phyloP scores from a whole-genome alignment of 2,888 invertebrate genomes.

The Incurvaria masculella region DNA sequence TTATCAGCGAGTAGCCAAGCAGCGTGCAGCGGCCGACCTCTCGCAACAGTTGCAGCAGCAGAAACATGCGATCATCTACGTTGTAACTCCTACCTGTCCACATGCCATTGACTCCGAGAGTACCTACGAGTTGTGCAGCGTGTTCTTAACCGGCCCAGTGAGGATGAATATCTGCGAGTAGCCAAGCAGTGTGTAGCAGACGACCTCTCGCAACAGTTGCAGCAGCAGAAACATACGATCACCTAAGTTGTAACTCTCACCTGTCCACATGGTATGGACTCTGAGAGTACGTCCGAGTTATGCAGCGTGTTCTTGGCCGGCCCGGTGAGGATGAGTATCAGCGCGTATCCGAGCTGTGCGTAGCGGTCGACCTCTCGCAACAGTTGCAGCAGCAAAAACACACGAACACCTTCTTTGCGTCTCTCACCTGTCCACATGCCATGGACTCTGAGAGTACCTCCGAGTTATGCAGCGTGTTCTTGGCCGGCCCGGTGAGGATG shows the following conservation, averaged over 20 bases:
- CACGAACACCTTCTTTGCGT: no score
- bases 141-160: conserved; percentile 74
- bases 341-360: conserved; percentile 69
- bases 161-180: conserved; percentile 70
- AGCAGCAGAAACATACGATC: conserved; percentile 71
- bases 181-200: conserved; percentile 72
- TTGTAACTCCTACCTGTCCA: conserved; percentile 66
- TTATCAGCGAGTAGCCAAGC: conserved; percentile 69
- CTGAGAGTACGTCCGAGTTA: conserved; percentile 69
- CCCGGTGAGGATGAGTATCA: conserved; percentile 70
- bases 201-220: conserved; percentile 73
- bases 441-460: conserved; percentile 70
- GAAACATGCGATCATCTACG: no score
- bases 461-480: conserved; percentile 70
- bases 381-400: conserved; percentile 73
- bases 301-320: conserved; percentile 71
- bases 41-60: conserved; percentile 75
- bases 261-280: conserved; percentile 74
- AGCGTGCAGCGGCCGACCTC: conserved; percentile 73
- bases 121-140: conserved; percentile 67
- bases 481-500: conserved; percentile 71
- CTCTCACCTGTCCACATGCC: conserved; percentile 68
- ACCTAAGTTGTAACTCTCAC: no score
- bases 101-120: conserved; percentile 73
- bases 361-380: conserved; percentile 77